Evolutionary conservation across 2,113 vertebrate genomes (phyloP).

Genomic region (Triplophysa tibetana): DNA sequence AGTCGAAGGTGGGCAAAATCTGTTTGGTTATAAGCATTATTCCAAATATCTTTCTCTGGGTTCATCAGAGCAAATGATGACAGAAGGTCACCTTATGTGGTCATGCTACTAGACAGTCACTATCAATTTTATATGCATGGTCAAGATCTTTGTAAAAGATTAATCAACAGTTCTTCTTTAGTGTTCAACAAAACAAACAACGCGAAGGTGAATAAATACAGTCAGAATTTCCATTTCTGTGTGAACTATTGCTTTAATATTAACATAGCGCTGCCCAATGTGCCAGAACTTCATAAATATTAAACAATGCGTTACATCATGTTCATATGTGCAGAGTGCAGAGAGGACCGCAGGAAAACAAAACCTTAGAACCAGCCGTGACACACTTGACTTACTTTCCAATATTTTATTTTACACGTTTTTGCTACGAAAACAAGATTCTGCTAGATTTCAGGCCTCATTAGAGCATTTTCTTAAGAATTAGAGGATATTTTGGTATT

Average conservation of each 20-base stretch:
- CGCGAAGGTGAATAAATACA: constrained; percentile 40
- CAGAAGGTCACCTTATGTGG: too few species aligned
- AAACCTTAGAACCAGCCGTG: constrained; percentile 53
- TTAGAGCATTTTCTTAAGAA: constrained; percentile 67
- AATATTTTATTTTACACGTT: constrained; percentile 64
- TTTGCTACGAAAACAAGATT: constrained; percentile 66
- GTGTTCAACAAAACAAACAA: constrained; percentile 23
- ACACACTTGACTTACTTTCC: constrained; percentile 65
- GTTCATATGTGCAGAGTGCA: constrained; percentile 57
- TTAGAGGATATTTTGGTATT: constrained; percentile 72
- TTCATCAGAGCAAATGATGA: too few species aligned
- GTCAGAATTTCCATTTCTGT: constrained; percentile 61
- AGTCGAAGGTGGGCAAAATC: too few species aligned
- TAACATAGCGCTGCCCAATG: constrained; percentile 58
- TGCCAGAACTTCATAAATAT: constrained; percentile 68
- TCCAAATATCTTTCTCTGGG: too few species aligned
- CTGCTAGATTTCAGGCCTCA: constrained; percentile 59
- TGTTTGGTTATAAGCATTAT: too few species aligned
- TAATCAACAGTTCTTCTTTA: constrained; percentile 28
- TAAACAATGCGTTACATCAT: constrained; percentile 58
- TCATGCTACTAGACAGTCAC: background rate
- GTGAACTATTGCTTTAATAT: constrained; percentile 43
- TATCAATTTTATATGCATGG: background rate
- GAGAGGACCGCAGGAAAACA: constrained; percentile 40
- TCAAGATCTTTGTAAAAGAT: background rate